Evolutionary conservation across 1,140 invertebrate genomes (phyloP), one percentile per base, ranked within the genome.

Genomic region (Reticulitermes speratus): DNA sequence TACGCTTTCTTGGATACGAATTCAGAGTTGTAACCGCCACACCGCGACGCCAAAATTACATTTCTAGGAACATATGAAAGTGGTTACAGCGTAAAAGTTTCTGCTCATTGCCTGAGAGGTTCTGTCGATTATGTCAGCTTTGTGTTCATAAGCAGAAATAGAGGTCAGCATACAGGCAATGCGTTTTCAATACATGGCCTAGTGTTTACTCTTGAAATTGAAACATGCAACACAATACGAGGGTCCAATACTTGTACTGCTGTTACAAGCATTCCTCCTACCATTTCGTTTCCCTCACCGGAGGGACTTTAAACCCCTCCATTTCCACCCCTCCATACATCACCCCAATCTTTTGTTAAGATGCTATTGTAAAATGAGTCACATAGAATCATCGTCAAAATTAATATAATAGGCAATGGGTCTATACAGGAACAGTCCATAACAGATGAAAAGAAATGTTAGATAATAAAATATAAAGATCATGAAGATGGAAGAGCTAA

Each of bases 151-250:
- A 75, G 25, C 65, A 75, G 65, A 75, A 75, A 75, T 75, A 75
- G 25, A 75, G 65, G 65, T 75, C 65, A 75, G 9, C 65, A 30
- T 75, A 55, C 65, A 30, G n/a, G 14, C 25, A 75, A 75, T 75
- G 65, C 65, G 65, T 30, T 30, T 75, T 75, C 65, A 30, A 75
- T 75, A 16, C 14, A 30, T 30, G 65, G 65, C 9, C 6, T 75
- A 75, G 65, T 75, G 65, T 75, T 75, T 75, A 75, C 65, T 75
- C 65, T 75, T 30, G 65, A 75, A 75, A 75, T 75, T 75, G 65
- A 75, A 75, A 75, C 65, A 75, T 75, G 65, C 65, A 75, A 75
- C n/a, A 30, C 65, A 75, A 30, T 75, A 75, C n/a, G 65, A 75
- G 65, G 65, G 65, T 30, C 25, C 65, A 75, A 14, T 75, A 30